Percentiles rank a stretch among this genome's conserved stretches.
Conservation (phyloP, 1,140 invertebrate genomes). For the Lysiphlebus fabarum region DNA sequence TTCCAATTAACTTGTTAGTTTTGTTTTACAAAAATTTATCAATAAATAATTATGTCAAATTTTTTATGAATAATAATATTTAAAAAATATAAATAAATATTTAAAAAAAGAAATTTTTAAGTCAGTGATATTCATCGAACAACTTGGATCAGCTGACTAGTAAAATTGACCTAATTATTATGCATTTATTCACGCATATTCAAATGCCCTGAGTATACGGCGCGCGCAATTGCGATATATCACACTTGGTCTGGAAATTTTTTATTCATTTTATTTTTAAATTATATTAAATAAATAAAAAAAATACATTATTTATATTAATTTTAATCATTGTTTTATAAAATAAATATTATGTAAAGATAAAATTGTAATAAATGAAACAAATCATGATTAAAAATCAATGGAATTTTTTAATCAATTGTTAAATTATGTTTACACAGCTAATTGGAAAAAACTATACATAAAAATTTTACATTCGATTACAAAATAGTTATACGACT, state of each 20-base stretch:
- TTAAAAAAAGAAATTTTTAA: slow-evolving; percentile 1
- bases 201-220: slow-evolving; percentile 46
- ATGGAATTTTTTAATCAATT: slow-evolving; percentile 21
- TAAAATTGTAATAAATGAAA: slow-evolving; percentile 7
- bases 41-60: too few relatives aligned
- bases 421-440: neutral
- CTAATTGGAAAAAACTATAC: slow-evolving; percentile 18
- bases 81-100: too few relatives aligned
- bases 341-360: slow-evolving; percentile 1
- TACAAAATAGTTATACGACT: slow-evolving; percentile 23
- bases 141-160: slow-evolving; percentile 53
- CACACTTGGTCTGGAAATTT: slow-evolving; percentile 20
- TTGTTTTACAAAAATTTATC: too few relatives aligned
- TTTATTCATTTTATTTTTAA: too few relatives aligned
- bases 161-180: slow-evolving; percentile 58
- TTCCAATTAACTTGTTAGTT: too few relatives aligned
- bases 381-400: slow-evolving; percentile 3
- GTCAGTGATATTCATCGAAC: slow-evolving; percentile 8
- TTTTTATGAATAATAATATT: too few relatives aligned
- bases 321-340: too few relatives aligned
- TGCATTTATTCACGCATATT: slow-evolving; percentile 57
- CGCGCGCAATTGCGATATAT: slow-evolving; percentile 40
- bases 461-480: slow-evolving; percentile 23
- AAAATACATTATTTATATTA: too few relatives aligned
- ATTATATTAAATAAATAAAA: too few relatives aligned